A percentile compares a stretch with the other conserved stretches of the same genome.
phyloP scores from a whole-genome alignment of 2,888 invertebrate genomes.

The Conistra vaccinii region DNA sequence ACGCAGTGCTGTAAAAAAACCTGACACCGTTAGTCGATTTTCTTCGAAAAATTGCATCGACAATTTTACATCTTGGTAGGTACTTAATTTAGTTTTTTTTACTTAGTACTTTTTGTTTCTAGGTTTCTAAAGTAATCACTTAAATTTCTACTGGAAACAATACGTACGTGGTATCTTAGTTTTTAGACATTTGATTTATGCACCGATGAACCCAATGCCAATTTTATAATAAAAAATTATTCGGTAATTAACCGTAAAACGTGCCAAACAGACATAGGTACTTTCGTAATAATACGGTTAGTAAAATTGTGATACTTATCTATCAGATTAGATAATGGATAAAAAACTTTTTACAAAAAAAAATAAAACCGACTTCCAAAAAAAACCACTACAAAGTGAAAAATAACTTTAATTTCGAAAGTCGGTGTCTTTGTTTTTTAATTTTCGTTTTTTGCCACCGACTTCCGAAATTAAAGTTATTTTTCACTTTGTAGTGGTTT shows the following conservation, averaged over 20 bases:
- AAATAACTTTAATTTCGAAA: too few relatives aligned
- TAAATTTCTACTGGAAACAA: neutral
- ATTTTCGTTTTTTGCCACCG: too few relatives aligned
- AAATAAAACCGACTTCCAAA: too few relatives aligned
- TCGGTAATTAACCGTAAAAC: slow-evolving; percentile 8
- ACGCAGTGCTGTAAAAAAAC: neutral
- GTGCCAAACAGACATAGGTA: slow-evolving; percentile 9
- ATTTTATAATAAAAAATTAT: neutral
- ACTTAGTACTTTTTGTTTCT: neutral
- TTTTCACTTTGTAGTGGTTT: too few relatives aligned
- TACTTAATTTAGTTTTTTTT: neutral
- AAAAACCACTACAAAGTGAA: too few relatives aligned
- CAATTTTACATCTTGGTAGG: neutral
- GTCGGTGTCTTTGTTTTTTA: too few relatives aligned
- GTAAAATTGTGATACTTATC: neutral
- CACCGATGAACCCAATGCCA: neutral
- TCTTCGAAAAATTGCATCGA: neutral
- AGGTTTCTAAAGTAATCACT: neutral
- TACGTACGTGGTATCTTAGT: neutral
- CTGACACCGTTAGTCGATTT: neutral
- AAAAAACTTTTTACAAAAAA: too few relatives aligned
- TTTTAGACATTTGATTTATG: neutral
- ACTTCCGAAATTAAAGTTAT: too few relatives aligned
- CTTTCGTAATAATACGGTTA: slow-evolving; percentile 9
- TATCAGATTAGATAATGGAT: slow-evolving; percentile 21